Base-by-base conservation (phyloP, 30 jellyfish, hydroid and myxozoan genomes). In the Catostylus mosaicus region DNA sequence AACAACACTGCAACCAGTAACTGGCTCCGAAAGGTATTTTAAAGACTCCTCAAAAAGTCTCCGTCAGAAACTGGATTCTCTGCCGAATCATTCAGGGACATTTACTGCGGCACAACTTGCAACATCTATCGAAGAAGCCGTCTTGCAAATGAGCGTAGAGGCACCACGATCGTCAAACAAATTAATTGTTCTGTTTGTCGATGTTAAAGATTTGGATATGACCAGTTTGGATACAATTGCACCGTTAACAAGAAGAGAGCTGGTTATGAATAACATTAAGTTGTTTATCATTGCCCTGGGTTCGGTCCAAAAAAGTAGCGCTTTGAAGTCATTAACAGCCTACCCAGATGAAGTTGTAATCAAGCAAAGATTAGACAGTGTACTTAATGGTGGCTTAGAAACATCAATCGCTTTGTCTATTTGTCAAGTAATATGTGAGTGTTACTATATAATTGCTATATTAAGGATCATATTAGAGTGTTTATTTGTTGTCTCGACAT, bases 301-400 rank as follows among this genome's bases (percentile, higher is more conserved):
- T 27, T 37, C 45, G 57, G 34, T 9, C 27, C 34, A 50, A 22
- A 65, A 47, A 16, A 66, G 56, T 5, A 33, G 33, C 30, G 37
- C 20, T 4, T 46, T 79, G 51, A 47, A 18, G 32, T 27, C 73
- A 0, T 37, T 79, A 26, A 79, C 89, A 29, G 56, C 33, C 20
- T 79, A 79, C 48, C 23, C 56, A 61, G 75, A 79, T 59, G 89
- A 79, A 34, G 73, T 79, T 35, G 35, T 79, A n/a, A 31, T 57
- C 31, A 40, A 6, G 40, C 45, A 64, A 36, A 46, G 73, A 6
- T 79, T 79, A 19, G 74, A 45, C 27, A 51, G 47, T 30, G 22
- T 79, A 7, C 35, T 74, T 7, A 61, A 74, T 27, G 47, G 30
- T 27, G 85, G 56, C 16, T 7, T 46, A 26, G 31, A 18, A 27